Conservation (phyloP, 2,888 invertebrate species). For the Ophion costatus region DNA sequence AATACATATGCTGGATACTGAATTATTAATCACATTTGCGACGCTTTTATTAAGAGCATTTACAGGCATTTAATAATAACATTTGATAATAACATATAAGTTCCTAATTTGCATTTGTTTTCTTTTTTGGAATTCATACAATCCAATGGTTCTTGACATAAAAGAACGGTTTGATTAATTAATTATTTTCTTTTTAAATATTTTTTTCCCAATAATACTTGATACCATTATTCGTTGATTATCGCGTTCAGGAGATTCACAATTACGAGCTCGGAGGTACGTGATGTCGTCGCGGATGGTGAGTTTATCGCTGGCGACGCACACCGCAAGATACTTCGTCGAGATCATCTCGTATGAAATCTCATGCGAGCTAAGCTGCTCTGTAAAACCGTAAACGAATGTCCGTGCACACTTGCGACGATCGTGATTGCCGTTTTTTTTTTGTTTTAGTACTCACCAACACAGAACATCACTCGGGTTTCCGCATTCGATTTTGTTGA, state of each 20-base stretch:
- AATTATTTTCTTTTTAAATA: too few species aligned
- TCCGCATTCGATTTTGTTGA: too few species aligned
- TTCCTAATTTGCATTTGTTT: too few species aligned
- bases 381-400: slow-evolving; percentile 25
- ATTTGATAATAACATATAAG: too few species aligned
- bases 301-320: slow-evolving; percentile 50
- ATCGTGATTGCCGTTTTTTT: not conserved
- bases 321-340: slow-evolving; percentile 36
- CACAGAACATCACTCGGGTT: not conserved
- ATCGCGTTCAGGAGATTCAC: slow-evolving; percentile 29
- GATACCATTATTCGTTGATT: slow-evolving; percentile 36
- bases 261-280: slow-evolving; percentile 60
- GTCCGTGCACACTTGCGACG: slow-evolving; percentile 37
- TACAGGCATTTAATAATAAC: too few species aligned
- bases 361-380: slow-evolving; percentile 23
- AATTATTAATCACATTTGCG: too few species aligned
- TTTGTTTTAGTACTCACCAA: not conserved
- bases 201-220: too few species aligned
- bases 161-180: not conserved
- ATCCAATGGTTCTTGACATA: not conserved
- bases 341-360: slow-evolving; percentile 48
- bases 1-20: too few species aligned
- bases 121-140: not conserved
- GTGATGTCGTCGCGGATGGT: slow-evolving; percentile 50
- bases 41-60: too few species aligned